Percentiles rank a stretch among this genome's conserved stretches.
These are phyloP conservation scores for Matsumyia berberina DNA, from an alignment of 2,888 invertebrate genomes.

Conservation along the genomic window DNA sequence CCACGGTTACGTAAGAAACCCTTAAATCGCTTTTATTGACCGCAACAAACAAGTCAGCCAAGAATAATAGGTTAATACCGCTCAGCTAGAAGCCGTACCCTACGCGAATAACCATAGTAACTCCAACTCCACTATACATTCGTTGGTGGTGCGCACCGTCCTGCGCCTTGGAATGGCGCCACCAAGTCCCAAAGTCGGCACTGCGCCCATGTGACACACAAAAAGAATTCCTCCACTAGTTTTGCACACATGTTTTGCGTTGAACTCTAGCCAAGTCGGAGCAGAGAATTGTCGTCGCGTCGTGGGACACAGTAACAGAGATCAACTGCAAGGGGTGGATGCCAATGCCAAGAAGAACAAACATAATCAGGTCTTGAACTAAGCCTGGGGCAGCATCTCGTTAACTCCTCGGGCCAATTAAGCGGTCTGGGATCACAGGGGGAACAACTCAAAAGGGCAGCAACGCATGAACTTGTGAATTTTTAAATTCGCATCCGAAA, in stretches of 20 bases:
- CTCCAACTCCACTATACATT: constrained; percentile 27
- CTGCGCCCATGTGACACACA: constrained; percentile 61
- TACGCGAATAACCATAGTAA: constrained; percentile 55
- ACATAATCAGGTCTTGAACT: constrained; percentile 48
- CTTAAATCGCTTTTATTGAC: constrained; percentile 64
- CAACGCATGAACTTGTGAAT: constrained; percentile 54
- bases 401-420: constrained; percentile 61
- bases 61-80: constrained; percentile 54
- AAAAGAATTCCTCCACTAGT: constrained; percentile 39
- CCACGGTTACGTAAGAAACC: constrained; percentile 63
- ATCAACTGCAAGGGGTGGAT: constrained; percentile 10
- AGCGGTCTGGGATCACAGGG: constrained; percentile 21
- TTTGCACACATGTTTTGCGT: constrained; percentile 9
- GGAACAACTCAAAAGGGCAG: constrained; percentile 49
- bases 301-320: constrained; percentile 52
- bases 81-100: constrained; percentile 41
- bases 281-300: too few relatives aligned
- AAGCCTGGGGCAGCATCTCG: constrained; percentile 38
- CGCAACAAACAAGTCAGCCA: constrained; percentile 32
- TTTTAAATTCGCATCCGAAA: constrained; percentile 34
- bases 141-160: constrained; percentile 41
- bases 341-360: constrained; percentile 3
- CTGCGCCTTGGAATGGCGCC: constrained; percentile 73
- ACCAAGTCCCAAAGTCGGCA: constrained; percentile 54
- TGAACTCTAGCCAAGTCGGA: constrained; percentile 14